A percentile compares a stretch with the other conserved stretches of the same genome.
phyloP scores from a whole-genome alignment of 2,888 invertebrate genomes.

The Tenthredo scrophulariae region DNA sequence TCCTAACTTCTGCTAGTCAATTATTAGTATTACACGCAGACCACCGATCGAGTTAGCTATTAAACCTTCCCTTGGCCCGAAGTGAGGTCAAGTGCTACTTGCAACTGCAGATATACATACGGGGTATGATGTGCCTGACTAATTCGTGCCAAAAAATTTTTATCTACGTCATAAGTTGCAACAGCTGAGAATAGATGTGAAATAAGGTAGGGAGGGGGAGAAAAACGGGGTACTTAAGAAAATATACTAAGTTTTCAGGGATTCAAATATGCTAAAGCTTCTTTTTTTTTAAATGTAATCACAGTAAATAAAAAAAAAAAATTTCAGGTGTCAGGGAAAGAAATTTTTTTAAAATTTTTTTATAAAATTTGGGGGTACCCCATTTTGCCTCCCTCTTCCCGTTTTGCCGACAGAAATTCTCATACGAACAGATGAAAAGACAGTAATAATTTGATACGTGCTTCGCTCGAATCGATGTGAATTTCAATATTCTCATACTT shows the following conservation, averaged over 20 bases:
- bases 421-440: neutral
- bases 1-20: neutral
- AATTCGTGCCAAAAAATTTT: constrained; percentile 15
- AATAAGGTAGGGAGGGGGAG: too few relatives aligned
- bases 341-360: too few relatives aligned
- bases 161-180: neutral
- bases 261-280: too few relatives aligned
- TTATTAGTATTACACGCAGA: constrained; percentile 6
- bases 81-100: constrained; percentile 30
- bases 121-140: neutral
- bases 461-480: neutral
- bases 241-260: too few relatives aligned
- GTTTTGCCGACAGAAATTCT: too few relatives aligned
- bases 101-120: neutral
- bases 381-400: too few relatives aligned
- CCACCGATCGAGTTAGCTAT: neutral
- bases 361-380: too few relatives aligned
- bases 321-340: too few relatives aligned
- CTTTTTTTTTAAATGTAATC: too few relatives aligned
- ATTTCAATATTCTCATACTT: neutral
- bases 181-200: neutral
- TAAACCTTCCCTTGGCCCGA: neutral
- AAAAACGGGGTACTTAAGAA: too few relatives aligned
- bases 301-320: too few relatives aligned
- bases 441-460: neutral